A percentile compares a stretch with the other conserved stretches of the same genome.
Conservation (phyloP, 35 echinoderm and acorn worm genomes). For the Apostichopus californicus region DNA sequence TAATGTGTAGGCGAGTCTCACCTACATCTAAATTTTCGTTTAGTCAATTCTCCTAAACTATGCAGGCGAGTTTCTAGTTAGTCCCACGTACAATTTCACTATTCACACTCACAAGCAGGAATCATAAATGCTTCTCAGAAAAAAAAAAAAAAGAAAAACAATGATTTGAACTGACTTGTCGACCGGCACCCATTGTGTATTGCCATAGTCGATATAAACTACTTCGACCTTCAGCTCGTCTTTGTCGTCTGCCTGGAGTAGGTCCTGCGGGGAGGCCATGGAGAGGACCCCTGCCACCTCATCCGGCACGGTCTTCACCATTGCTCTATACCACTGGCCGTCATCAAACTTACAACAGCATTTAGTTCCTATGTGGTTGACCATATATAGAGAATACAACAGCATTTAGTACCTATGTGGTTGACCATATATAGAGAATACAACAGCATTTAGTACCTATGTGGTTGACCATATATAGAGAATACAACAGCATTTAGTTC, state of each 20-base stretch:
- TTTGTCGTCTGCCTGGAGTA: conserved; percentile 41
- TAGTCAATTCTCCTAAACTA: too few relatives aligned
- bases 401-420: too few relatives aligned
- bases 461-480: not conserved
- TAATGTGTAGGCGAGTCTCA: too few relatives aligned
- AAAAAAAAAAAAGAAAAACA: not conserved
- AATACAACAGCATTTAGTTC: too few relatives aligned
- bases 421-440: not conserved
- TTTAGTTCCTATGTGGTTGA: conserved; percentile 43
- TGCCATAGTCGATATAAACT: conserved; percentile 88
- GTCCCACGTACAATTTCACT: too few relatives aligned
- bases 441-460: conserved; percentile 72
- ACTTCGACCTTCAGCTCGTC: conserved; percentile 73
- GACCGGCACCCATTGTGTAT: conserved; percentile 77
- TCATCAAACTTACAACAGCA: conserved; percentile 83
- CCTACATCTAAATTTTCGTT: too few relatives aligned
- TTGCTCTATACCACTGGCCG: conserved; percentile 69
- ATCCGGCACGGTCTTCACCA: conserved; percentile 55
- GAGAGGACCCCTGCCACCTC: conserved; percentile 21
- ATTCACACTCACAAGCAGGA: not conserved
- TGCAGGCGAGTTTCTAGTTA: too few relatives aligned
- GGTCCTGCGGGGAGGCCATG: not conserved
- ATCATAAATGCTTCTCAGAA: not conserved
- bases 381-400: too few relatives aligned
- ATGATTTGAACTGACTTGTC: conserved; percentile 57